phyloP scores from a whole-genome alignment of 2,113 vertebrate genomes.

The Oophaga pumilio region DNA sequence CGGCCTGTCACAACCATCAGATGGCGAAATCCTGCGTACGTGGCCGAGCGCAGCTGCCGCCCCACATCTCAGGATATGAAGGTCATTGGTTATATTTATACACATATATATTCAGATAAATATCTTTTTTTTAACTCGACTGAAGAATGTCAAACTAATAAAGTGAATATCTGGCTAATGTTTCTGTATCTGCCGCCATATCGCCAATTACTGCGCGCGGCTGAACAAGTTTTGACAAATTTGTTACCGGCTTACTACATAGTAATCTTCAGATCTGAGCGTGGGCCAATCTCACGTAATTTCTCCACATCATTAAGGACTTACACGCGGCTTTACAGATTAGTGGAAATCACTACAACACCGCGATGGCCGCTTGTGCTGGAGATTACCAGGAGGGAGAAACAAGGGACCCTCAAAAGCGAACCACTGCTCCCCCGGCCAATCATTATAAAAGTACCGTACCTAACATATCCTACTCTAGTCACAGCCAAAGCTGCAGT shows the following conservation, averaged over 20 bases:
- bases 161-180: not conserved
- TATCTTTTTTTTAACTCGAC: too few relatives aligned
- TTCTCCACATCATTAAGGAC: slow-evolving; percentile 22
- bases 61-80: too few relatives aligned
- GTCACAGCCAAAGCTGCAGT: not conserved
- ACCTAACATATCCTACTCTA: not conserved
- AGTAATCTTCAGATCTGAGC: slow-evolving; percentile 15
- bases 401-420: not conserved
- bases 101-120: too few relatives aligned
- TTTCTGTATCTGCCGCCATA: too few relatives aligned
- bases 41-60: too few relatives aligned
- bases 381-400: not conserved
- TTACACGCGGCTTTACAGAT: slow-evolving; percentile 38
- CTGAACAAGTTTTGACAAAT: slow-evolving; percentile 38
- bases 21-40: too few relatives aligned
- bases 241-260: slow-evolving; percentile 20
- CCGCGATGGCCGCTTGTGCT: not conserved
- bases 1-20: too few relatives aligned
- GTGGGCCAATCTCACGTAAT: not conserved
- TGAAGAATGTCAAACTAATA: too few relatives aligned
- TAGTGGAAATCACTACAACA: not conserved
- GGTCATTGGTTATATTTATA: too few relatives aligned
- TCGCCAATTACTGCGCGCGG: not conserved
- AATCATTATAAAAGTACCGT: not conserved
- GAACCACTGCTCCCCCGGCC: not conserved